A percentile compares a stretch with the other conserved stretches of the same genome.
Evolutionary conservation across 2,113 vertebrate genomes (phyloP).

Genomic region (Phrynosoma blainvillii): DNA sequence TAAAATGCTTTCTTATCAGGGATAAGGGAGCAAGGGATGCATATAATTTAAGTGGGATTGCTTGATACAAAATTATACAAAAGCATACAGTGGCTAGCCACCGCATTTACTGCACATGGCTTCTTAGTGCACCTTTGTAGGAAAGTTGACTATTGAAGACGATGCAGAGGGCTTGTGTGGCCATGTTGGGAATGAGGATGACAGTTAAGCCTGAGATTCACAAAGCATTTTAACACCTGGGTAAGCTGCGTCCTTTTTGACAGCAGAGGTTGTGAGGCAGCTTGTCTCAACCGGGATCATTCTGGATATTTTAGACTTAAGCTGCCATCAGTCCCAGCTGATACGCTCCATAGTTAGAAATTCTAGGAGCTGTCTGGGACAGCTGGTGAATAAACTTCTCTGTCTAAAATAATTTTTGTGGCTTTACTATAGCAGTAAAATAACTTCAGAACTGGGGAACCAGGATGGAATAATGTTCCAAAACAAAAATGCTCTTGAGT

Average conservation of each 20-base stretch:
- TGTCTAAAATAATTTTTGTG: background rate
- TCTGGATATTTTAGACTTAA: too few species aligned
- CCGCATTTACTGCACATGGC: background rate
- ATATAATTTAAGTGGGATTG: constrained; percentile 23
- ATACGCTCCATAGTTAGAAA: too few species aligned
- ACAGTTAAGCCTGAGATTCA: background rate
- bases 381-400: too few species aligned
- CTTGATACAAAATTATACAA: background rate
- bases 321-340: too few species aligned
- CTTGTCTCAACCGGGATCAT: background rate
- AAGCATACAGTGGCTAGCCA: background rate
- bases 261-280: background rate
- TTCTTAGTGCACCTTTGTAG: constrained; percentile 27
- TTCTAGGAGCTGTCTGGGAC: too few species aligned
- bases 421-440: background rate
- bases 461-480: background rate
- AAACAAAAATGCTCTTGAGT: background rate
- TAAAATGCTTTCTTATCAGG: constrained; percentile 10
- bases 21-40: background rate
- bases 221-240: background rate
- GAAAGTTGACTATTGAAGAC: constrained; percentile 22
- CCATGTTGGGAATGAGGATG: background rate
- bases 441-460: constrained; percentile 24
- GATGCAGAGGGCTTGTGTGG: background rate
- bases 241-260: background rate